Conservation (phyloP, 2,113 vertebrate species). For the Cnemophilus loriae region DNA sequence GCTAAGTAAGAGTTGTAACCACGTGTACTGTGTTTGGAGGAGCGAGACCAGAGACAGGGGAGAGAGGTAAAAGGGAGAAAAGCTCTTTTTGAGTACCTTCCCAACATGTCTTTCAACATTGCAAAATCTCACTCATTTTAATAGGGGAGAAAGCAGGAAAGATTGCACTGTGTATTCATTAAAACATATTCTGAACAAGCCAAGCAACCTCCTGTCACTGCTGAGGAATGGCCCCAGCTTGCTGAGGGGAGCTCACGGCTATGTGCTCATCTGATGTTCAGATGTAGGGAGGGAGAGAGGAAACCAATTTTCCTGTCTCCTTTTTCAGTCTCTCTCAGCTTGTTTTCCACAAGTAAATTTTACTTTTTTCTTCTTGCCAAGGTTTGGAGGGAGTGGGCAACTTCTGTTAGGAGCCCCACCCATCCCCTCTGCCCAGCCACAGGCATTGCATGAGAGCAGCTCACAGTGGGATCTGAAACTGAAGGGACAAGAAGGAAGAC, state of each 20-base stretch:
- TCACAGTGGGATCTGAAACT: not conserved
- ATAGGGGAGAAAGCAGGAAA: not conserved
- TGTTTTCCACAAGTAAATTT: not conserved
- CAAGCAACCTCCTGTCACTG: not conserved
- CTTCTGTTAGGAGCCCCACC: accelerated
- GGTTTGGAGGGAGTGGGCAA: not conserved
- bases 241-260: not conserved
- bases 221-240: not conserved
- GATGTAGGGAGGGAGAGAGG: not conserved
- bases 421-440: not conserved
- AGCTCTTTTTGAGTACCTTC: not conserved
- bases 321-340: not conserved
- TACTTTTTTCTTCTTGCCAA: not conserved
- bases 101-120: not conserved
- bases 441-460: not conserved
- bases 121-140: not conserved
- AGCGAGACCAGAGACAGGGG: not conserved
- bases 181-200: not conserved
- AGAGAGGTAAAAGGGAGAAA: not conserved
- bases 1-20: not conserved
- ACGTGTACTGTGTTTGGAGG: accelerated
- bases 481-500: not conserved
- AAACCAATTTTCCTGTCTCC: not conserved
- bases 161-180: not conserved
- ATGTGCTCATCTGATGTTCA: not conserved